Conservation (phyloP, 1,140 invertebrate genomes). For the Trichonephila inaurata region DNA sequence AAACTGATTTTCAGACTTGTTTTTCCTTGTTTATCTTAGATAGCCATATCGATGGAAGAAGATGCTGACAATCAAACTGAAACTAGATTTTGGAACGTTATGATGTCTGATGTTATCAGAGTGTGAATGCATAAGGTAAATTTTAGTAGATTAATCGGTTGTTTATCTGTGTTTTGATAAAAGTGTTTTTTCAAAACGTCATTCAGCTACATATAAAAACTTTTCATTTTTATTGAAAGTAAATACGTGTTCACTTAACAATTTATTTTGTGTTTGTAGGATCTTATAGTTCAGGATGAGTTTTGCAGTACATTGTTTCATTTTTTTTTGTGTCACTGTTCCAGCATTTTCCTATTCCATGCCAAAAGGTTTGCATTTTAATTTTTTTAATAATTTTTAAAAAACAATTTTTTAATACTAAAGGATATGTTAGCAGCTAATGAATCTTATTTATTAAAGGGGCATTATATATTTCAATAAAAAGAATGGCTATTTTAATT, state of each 20-base stretch:
- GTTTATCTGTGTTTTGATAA: constrained; percentile 14
- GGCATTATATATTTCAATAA: no score
- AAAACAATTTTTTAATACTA: no score
- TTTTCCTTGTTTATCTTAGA: not conserved
- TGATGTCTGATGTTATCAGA: not conserved
- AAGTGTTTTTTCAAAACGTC: not conserved
- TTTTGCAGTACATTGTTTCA: not conserved
- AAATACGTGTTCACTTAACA: not conserved
- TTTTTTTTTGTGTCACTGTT: not conserved
- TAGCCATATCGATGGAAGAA: not conserved
- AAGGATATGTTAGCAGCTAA: no score
- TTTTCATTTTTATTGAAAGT: not conserved
- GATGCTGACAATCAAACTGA: not conserved
- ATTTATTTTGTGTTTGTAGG: not conserved
- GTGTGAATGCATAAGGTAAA: not conserved
- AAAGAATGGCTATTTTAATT: no score
- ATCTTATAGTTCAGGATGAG: not conserved
- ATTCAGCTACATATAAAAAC: not conserved
- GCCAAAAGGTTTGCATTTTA: not conserved
- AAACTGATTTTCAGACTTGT: not conserved
- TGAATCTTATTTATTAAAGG: no score
- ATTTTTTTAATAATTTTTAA: not conserved
- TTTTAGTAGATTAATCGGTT: not conserved
- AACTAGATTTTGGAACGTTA: not conserved
- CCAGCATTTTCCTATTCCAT: not conserved